A percentile compares a stretch with the other conserved stretches of the same genome.
These are phyloP conservation scores for Tolmerus cingulatus DNA, from an alignment of 2,888 invertebrate species.

Conservation along the genomic window DNA sequence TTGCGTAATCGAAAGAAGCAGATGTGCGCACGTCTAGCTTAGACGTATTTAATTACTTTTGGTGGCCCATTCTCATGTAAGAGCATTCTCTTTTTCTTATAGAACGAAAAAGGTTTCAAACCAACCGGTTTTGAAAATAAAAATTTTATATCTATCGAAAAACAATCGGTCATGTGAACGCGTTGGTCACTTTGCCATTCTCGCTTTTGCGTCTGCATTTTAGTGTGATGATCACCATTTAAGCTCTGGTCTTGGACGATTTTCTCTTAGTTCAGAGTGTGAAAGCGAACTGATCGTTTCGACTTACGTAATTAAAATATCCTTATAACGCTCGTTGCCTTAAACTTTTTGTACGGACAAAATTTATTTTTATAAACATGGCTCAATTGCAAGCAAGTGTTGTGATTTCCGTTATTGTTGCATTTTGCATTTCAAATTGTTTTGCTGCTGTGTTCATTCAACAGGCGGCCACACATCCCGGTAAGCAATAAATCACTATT, in stretches of 20 bases:
- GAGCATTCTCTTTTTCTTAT: neutral
- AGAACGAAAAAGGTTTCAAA: neutral
- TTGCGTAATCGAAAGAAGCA: constrained; percentile 8
- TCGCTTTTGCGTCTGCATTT: neutral
- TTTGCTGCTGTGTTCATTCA: constrained; percentile 59
- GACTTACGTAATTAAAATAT: neutral
- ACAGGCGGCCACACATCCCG: constrained; percentile 57
- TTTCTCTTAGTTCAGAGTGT: neutral
- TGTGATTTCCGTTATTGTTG: constrained; percentile 53
- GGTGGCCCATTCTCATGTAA: neutral
- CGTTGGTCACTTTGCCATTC: neutral
- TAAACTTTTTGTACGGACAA: neutral
- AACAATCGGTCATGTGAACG: neutral
- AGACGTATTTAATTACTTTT: neutral
- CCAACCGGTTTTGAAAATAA: constrained; percentile 25
- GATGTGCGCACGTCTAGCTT: neutral
- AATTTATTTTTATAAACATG: neutral
- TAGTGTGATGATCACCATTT: constrained; percentile 2
- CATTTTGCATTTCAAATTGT: constrained; percentile 51
- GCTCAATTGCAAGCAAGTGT: neutral
- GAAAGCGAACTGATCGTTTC: constrained; percentile 7
- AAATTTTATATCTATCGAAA: neutral
- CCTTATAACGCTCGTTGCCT: neutral
- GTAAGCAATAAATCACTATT: constrained; percentile 54
- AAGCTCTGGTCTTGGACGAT: neutral